These are phyloP conservation scores for Romanogobio albipinnatus DNA, from an alignment of 2,113 vertebrate genomes.

Conservation along the genomic window DNA sequence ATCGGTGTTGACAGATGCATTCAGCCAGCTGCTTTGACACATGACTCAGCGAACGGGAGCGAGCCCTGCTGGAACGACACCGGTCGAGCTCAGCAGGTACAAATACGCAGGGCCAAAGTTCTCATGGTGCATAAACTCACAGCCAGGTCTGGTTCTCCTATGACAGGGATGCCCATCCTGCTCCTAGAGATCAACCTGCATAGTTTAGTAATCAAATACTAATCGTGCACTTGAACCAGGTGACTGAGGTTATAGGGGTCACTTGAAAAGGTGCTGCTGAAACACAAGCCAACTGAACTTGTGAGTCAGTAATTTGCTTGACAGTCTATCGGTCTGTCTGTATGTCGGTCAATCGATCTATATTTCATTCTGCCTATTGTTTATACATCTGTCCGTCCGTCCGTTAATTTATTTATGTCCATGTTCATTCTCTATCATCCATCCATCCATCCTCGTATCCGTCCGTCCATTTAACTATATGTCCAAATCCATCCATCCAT, in stretches of 20 bases:
- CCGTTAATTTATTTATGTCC: too few relatives aligned
- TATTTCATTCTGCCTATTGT: background rate
- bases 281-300: background rate
- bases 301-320: background rate
- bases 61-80: constrained; percentile 31
- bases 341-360: background rate
- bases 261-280: background rate
- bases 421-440: too few relatives aligned
- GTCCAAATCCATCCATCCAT: too few relatives aligned
- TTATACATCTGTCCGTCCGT: background rate
- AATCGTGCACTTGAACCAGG: background rate
- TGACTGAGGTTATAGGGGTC: background rate
- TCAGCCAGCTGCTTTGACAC: constrained; percentile 42
- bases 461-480: background rate
- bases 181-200: background rate
- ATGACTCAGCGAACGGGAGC: constrained; percentile 45
- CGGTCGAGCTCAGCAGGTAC: constrained; percentile 29
- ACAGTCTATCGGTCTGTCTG: background rate
- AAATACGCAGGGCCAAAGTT: background rate
- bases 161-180: background rate
- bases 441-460: background rate
- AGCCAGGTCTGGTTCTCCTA: background rate
- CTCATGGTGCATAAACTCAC: background rate
- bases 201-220: background rate
- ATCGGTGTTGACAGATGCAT: constrained; percentile 46